A percentile compares a stretch with the other conserved stretches of the same genome.
phyloP scores from a whole-genome alignment of 2,888 invertebrate species.

The Seira sanloemensis region DNA sequence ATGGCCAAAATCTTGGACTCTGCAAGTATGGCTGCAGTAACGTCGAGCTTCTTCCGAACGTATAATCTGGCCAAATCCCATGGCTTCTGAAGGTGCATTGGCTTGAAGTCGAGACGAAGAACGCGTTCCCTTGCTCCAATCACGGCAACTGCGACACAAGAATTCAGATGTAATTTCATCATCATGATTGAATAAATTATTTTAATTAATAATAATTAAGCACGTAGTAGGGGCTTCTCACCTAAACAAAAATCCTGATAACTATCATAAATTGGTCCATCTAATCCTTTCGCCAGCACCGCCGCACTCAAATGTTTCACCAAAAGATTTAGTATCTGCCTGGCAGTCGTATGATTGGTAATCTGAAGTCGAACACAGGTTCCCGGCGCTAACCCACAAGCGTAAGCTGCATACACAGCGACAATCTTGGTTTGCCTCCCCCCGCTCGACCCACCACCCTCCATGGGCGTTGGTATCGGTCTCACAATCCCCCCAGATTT shows the following conservation, averaged over 20 bases:
- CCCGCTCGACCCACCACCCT: not conserved
- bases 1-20: slow-evolving; percentile 50
- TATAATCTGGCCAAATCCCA: slow-evolving; percentile 96
- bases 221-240: slow-evolving; percentile 65
- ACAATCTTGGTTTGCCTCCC: slow-evolving; percentile 74
- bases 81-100: slow-evolving; percentile 94
- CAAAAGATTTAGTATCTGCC: slow-evolving; percentile 96
- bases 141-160: slow-evolving; percentile 91
- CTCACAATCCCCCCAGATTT: slow-evolving; percentile 18
- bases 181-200: slow-evolving; percentile 75
- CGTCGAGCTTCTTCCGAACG: slow-evolving; percentile 78
- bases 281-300: slow-evolving; percentile 88
- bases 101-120: slow-evolving; percentile 94
- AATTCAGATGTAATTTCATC: slow-evolving; percentile 80
- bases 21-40: slow-evolving; percentile 69
- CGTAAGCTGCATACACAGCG: slow-evolving; percentile 96
- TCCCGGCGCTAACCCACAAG: slow-evolving; percentile 94
- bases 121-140: slow-evolving; percentile 96
- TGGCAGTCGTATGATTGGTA: slow-evolving; percentile 92
- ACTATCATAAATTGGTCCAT: slow-evolving; percentile 83
- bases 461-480: not conserved
- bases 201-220: not conserved
- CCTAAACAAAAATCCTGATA: slow-evolving; percentile 72
- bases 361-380: slow-evolving; percentile 96
- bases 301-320: slow-evolving; percentile 97